Base-by-base conservation (phyloP, 2,113 vertebrate species). In the Scortum barcoo region DNA sequence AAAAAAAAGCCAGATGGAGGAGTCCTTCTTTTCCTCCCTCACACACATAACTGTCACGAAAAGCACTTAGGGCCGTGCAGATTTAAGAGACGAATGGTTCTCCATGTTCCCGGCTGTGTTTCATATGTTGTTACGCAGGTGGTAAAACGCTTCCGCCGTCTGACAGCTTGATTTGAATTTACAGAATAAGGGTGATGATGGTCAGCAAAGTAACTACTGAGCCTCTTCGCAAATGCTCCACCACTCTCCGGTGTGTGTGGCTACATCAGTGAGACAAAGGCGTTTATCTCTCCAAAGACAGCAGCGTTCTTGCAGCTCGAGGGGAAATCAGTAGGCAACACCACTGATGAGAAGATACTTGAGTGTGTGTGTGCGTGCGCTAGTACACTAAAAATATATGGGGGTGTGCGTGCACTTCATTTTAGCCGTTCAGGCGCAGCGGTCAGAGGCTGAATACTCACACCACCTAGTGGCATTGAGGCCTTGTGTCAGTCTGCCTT, bases 401-500 rank as follows among this genome's bases (percentile, higher is more conserved):
- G 79, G 56, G 22, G 44, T 33, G 72, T 76, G n/a, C n/a, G 76
- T 68, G 62, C 26, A 33, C 42, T 73, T 53, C 72, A 72, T 63
- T 74, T 80, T 24, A 67, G 44, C 38, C 7, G 36, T 65, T 40
- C 61, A 61, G 33, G n/a, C 48, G 22, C 53, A 44, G 63, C 9
- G 72, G 84, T 85, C 84, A 86, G 78, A 71, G 75, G 80, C 83
- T 89, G 92, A 83, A 84, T 81, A 4, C 84, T 90, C 79, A 91
- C 93, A 72, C 91, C 93, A 89, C 86, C 93, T 93, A 93, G 92
- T 90, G 93, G 93, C 83, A 72, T 33, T 16, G 9, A 56, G n/a
- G 51, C 36, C 24, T 36, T 5, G 24, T 3, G 19, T 57, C 8
- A 13, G 38, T 30, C 46, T 33, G 22, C 60, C 33, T 70, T 22